These are phyloP conservation scores for Yponomeuta plumbellus DNA, from an alignment of 2,888 invertebrate species.

Conservation along the genomic window DNA sequence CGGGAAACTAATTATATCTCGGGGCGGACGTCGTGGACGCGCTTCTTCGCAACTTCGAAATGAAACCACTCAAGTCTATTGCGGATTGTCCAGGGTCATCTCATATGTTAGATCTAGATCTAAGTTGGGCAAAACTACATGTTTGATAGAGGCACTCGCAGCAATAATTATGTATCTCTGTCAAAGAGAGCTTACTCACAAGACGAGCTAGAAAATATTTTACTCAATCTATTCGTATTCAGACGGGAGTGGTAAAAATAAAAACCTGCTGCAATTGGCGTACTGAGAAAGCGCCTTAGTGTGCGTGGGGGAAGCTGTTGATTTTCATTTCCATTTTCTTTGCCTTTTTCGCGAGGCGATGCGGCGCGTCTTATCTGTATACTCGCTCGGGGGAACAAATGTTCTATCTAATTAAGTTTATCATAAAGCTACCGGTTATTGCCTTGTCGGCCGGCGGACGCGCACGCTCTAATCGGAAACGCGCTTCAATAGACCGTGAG, in stretches of 20 bases:
- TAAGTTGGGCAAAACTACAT: neutral
- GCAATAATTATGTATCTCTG: neutral
- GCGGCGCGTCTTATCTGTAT: conserved; percentile 52
- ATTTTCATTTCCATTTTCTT: conserved; percentile 47
- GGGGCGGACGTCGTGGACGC: conserved; percentile 41
- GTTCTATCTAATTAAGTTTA: conserved; percentile 72
- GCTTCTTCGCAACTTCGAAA: conserved; percentile 53
- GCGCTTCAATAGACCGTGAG: conserved; percentile 40
- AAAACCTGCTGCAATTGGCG: conserved; percentile 17
- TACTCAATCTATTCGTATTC: conserved; percentile 1
- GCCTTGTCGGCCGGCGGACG: conserved; percentile 51
- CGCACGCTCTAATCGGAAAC: conserved; percentile 48
- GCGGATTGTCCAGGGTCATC: conserved; percentile 30
- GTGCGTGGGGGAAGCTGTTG: conserved; percentile 23
- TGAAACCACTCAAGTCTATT: conserved; percentile 37
- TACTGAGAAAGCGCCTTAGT: neutral
- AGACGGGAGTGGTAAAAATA: conserved; percentile 9
- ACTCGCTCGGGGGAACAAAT: conserved; percentile 66
- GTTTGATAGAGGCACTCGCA: neutral
- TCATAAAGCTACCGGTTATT: conserved; percentile 66
- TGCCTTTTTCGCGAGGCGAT: conserved; percentile 34
- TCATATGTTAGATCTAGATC: neutral
- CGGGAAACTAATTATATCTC: conserved; percentile 66
- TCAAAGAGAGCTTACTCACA: neutral
- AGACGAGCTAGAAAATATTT: neutral